Conservation (phyloP, 2,113 vertebrate species). For the Eurypyga helias region DNA sequence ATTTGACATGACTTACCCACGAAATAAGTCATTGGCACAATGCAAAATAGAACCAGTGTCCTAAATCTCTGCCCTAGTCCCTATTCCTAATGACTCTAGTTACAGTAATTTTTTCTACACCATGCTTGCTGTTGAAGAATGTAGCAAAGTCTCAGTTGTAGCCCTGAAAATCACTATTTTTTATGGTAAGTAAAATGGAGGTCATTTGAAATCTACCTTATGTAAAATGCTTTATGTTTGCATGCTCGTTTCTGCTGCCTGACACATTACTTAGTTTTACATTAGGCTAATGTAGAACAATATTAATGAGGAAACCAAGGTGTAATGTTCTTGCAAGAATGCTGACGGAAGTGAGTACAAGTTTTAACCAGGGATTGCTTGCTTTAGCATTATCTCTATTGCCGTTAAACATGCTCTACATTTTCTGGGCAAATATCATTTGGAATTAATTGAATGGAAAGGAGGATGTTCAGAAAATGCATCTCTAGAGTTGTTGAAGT, state of each 20-base stretch:
- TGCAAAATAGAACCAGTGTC: neutral
- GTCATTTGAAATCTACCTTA: neutral
- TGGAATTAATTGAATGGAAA: conserved; percentile 68
- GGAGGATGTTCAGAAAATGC: conserved; percentile 47
- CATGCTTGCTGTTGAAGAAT: neutral
- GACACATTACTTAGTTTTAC: neutral
- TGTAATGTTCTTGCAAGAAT: conserved; percentile 63
- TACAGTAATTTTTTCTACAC: neutral
- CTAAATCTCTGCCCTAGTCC: neutral
- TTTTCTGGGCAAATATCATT: conserved; percentile 54
- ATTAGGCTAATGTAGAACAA: conserved; percentile 50
- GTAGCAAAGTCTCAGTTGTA: neutral
- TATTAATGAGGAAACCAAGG: conserved; percentile 52
- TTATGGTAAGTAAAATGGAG: neutral
- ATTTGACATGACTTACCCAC: neutral
- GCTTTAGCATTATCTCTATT: conserved; percentile 64
- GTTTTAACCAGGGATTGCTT: conserved; percentile 64
- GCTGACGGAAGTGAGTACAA: conserved; percentile 20
- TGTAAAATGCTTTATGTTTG: neutral
- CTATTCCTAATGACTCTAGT: neutral
- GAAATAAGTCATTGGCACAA: neutral
- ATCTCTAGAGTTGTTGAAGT: conserved; percentile 62
- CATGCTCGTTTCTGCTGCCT: neutral
- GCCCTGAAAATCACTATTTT: neutral
- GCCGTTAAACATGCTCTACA: conserved; percentile 59